Evolutionary conservation across 1,140 invertebrate genomes (phyloP).

Genomic region (Cotesia vestalis): DNA sequence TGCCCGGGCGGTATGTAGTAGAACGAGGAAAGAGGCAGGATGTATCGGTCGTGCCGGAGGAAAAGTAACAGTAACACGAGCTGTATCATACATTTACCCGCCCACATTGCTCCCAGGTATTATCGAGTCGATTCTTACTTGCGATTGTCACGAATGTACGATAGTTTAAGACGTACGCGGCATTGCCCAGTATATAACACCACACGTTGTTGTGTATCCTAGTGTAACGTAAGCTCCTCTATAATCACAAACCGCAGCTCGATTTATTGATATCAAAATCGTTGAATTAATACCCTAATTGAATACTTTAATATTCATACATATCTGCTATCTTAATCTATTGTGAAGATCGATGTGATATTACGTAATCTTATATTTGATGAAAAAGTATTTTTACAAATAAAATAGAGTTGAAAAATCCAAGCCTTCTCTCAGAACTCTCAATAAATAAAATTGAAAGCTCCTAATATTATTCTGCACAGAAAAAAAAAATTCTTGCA

Average conservation of each 20-base stretch:
- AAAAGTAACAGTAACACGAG: constrained; percentile 43
- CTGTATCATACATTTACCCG: constrained; percentile 39
- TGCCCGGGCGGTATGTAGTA: constrained; percentile 28
- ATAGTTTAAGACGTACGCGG: neutral
- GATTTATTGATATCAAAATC: constrained; percentile 22
- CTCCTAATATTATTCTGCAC: too few species aligned
- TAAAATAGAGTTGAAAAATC: too few species aligned
- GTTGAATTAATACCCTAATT: neutral
- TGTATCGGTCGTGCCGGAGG: constrained; percentile 42
- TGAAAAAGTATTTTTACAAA: too few species aligned
- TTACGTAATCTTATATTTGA: neutral
- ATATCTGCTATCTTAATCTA: neutral
- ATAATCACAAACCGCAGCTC: constrained; percentile 9
- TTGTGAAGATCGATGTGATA: neutral
- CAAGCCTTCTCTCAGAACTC: too few species aligned
- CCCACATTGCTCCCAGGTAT: constrained; percentile 40
- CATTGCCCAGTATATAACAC: constrained; percentile 1
- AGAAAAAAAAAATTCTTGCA: too few species aligned
- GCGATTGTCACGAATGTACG: constrained; percentile 40
- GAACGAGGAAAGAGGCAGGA: constrained; percentile 40
- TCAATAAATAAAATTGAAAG: too few species aligned
- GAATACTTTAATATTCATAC: constrained; percentile 1
- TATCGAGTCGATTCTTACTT: constrained; percentile 40
- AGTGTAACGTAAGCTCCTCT: neutral
- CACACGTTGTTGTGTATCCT: too few species aligned